phyloP scores from a whole-genome alignment of 2,113 vertebrate species.

The Ammodytes marinus region DNA sequence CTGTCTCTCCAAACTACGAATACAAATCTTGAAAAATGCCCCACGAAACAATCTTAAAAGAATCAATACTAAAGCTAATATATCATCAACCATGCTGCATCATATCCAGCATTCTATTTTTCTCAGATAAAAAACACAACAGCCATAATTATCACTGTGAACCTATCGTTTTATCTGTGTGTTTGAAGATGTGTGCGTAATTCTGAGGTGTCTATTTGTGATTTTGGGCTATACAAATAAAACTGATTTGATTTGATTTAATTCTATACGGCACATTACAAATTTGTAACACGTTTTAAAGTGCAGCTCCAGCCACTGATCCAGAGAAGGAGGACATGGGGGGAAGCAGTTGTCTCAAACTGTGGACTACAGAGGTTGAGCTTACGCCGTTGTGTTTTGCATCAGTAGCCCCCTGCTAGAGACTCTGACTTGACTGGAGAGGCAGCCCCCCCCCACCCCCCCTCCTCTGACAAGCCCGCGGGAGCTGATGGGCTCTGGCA shows the following conservation, averaged over 20 bases:
- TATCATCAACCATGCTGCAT: neutral
- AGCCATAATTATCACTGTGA: neutral
- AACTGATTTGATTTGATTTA: too few species aligned
- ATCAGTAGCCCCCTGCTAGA: slow-evolving; percentile 82
- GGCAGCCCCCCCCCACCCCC: slow-evolving; percentile 69
- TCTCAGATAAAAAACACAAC: too few species aligned
- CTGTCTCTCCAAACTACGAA: too few species aligned
- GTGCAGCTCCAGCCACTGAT: neutral
- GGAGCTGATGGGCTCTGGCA: slow-evolving; percentile 83
- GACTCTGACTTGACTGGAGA: slow-evolving; percentile 69
- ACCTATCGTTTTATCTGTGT: neutral
- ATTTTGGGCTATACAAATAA: too few species aligned
- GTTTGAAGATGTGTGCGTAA: neutral
- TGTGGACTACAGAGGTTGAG: neutral
- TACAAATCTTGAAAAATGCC: too few species aligned
- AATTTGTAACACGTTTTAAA: neutral
- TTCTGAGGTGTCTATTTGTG: too few species aligned
- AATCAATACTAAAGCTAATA: too few species aligned
- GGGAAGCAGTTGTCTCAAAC: slow-evolving; percentile 11
- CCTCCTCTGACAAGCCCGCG: slow-evolving; percentile 75
- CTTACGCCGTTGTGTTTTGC: slow-evolving; percentile 68
- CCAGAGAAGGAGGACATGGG: neutral
- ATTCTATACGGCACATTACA: too few species aligned
- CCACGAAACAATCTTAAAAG: too few species aligned
- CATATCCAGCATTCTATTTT: too few species aligned